A percentile compares a stretch with the other conserved stretches of the same genome.
Conservation (phyloP, 2,888 invertebrate species). For the Apodemia duryi region DNA sequence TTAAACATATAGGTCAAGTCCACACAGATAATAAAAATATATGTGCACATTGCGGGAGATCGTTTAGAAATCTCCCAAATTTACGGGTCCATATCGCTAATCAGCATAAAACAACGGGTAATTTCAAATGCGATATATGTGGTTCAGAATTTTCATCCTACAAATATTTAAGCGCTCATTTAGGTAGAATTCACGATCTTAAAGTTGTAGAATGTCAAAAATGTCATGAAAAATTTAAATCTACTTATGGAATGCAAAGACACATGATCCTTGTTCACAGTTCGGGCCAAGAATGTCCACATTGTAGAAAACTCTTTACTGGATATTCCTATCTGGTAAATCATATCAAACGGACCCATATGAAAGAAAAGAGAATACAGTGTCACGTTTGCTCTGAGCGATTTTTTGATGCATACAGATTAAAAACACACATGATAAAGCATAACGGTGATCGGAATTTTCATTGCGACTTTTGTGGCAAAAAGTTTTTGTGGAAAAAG, state of each 20-base stretch:
- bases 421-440: constrained; percentile 64
- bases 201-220: constrained; percentile 48
- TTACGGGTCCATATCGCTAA: constrained; percentile 49
- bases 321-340: constrained; percentile 55
- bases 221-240: constrained; percentile 53
- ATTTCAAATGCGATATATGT: constrained; percentile 47
- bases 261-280: constrained; percentile 50
- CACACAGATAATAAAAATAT: constrained; percentile 54
- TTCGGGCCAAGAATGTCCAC: constrained; percentile 51
- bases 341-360: constrained; percentile 52
- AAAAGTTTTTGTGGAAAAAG: constrained; percentile 77
- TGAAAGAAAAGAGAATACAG: constrained; percentile 57
- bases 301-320: constrained; percentile 52
- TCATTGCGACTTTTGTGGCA: constrained; percentile 78
- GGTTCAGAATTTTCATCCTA: constrained; percentile 42
- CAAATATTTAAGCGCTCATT: constrained; percentile 43
- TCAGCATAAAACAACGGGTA: constrained; percentile 41
- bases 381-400: constrained; percentile 50
- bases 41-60: constrained; percentile 53
- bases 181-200: constrained; percentile 47
- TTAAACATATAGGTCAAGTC: constrained; percentile 49
- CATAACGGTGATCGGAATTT: constrained; percentile 72
- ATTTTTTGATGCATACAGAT: constrained; percentile 50
- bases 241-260: constrained; percentile 48
- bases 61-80: constrained; percentile 51